Conservation (phyloP, 1,140 invertebrate genomes). For the Apis florea region DNA sequence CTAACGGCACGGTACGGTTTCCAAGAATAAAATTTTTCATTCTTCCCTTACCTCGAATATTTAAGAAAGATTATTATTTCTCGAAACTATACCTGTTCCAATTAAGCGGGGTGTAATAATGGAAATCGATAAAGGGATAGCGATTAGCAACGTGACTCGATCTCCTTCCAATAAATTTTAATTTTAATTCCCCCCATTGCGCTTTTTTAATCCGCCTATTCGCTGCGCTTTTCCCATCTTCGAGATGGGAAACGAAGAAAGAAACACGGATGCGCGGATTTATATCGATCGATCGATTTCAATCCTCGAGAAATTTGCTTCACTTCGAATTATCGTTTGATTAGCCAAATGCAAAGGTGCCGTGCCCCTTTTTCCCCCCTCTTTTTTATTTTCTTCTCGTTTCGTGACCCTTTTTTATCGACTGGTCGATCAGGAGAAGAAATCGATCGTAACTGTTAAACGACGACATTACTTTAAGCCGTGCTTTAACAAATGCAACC, state of each 20-base stretch:
- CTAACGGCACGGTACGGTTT: too few relatives aligned
- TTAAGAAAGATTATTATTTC: too few relatives aligned
- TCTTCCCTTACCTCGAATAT: too few relatives aligned
- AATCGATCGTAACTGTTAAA: constrained; percentile 34
- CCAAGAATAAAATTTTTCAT: too few relatives aligned
- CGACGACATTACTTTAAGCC: constrained; percentile 36
- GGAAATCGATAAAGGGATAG: constrained; percentile 18
- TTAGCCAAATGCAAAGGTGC: too few relatives aligned
- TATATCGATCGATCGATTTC: constrained; percentile 18
- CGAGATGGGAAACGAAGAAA: not conserved
- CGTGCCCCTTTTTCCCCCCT: too few relatives aligned
- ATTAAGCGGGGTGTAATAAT: not conserved
- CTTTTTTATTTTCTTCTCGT: not conserved
- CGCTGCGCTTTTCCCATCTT: not conserved
- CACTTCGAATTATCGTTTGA: too few relatives aligned
- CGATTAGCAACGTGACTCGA: constrained; percentile 17
- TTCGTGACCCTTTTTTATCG: too few relatives aligned
- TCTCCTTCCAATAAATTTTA: constrained; percentile 22
- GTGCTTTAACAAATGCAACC: not conserved
- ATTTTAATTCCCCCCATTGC: not conserved
- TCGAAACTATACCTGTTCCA: too few relatives aligned
- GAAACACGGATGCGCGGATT: not conserved
- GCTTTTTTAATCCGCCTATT: constrained; percentile 10
- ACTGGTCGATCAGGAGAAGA: not conserved
- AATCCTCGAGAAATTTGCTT: too few relatives aligned